These are phyloP conservation scores for Anhinga rufa DNA, from an alignment of 2,113 vertebrate species.

Conservation along the genomic window DNA sequence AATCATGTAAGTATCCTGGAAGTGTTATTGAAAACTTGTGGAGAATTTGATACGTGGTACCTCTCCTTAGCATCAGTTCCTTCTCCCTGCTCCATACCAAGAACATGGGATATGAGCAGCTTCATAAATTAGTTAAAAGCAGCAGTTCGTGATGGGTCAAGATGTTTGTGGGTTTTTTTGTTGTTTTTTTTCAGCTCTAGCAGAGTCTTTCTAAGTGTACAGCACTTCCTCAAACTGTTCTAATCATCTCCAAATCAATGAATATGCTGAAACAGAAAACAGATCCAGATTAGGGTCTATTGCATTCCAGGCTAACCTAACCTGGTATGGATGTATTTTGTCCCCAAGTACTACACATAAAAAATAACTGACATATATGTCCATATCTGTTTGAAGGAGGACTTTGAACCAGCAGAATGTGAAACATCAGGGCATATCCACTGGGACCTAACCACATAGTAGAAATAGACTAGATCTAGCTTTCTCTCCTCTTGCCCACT, in stretches of 20 bases:
- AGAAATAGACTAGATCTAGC: neutral
- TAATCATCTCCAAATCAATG: neutral
- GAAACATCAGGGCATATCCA: neutral
- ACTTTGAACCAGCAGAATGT: neutral
- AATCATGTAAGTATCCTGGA: neutral
- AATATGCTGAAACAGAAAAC: neutral
- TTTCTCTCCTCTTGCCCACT: neutral
- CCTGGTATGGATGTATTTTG: neutral
- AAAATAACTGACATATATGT: neutral
- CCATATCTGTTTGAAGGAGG: neutral
- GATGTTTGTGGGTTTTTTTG: neutral
- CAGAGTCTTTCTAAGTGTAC: neutral
- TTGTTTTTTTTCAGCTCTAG: neutral
- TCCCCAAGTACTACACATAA: neutral
- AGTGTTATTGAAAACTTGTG: neutral
- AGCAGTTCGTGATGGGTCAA: neutral
- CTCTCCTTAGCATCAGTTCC: neutral
- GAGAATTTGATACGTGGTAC: neutral
- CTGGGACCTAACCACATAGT: neutral
- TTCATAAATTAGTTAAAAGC: neutral
- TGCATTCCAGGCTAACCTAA: neutral
- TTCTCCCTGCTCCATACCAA: neutral
- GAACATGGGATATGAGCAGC: neutral
- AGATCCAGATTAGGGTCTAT: neutral
- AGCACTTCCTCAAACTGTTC: neutral